These are phyloP conservation scores for Apeira syringaria DNA, from an alignment of 2,888 invertebrate species.

Conservation along the genomic window DNA sequence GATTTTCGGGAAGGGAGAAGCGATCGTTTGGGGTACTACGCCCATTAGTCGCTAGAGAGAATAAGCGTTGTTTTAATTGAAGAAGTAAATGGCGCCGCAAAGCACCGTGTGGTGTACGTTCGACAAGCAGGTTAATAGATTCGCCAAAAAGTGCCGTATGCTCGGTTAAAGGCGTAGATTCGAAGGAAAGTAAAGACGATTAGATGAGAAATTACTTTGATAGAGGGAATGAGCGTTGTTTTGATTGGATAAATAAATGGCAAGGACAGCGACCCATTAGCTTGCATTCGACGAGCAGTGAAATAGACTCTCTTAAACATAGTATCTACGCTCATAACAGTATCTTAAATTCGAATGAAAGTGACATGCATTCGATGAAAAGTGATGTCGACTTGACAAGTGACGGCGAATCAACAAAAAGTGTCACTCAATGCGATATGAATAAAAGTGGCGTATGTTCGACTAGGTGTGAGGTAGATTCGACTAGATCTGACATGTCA, in stretches of 20 bases:
- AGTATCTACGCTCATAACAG: too few relatives aligned
- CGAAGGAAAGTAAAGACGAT: neutral
- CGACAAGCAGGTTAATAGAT: too few relatives aligned
- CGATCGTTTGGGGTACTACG: too few relatives aligned
- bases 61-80: neutral
- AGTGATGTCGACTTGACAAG: neutral
- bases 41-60: too few relatives aligned
- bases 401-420: neutral
- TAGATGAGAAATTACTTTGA: too few relatives aligned
- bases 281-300: too few relatives aligned
- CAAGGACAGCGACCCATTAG: neutral
- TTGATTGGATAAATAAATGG: slow-evolving; percentile 1
- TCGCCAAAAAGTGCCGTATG: too few relatives aligned
- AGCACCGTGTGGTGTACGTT: neutral
- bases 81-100: neutral
- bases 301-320: too few relatives aligned
- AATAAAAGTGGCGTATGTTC: too few relatives aligned
- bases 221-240: neutral
- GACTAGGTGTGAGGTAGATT: too few relatives aligned
- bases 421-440: too few relatives aligned
- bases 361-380: neutral
- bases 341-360: neutral
- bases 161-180: neutral
- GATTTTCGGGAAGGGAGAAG: neutral
- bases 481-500: too few relatives aligned